Base-by-base conservation (phyloP, 2,888 invertebrate species). In the Oxyscelio sp. region DNA sequence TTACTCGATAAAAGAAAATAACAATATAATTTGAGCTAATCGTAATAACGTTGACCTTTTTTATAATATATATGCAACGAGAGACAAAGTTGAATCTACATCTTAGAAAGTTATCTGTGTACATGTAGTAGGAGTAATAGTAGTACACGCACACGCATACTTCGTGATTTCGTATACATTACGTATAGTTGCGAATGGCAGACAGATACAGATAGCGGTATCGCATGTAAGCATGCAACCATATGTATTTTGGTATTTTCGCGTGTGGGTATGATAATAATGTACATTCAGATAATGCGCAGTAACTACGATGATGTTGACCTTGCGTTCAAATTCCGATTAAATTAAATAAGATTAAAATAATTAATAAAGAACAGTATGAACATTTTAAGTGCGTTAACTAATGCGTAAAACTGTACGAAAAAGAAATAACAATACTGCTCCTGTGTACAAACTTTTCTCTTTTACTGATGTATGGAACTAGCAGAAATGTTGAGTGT, bases 241-340 rank as follows among this genome's bases (percentile, higher is more conserved):
- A 24, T 61, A 52, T 19, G 45, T 31, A 45, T 65, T 74, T 65
- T 45, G 56, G 56, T 48, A 75, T 65, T 58, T 66, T 75, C 48
- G 66, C 75, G 45, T 34, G 48, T 56, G 50, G 38, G 58, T 27
- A 77, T 48, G 59, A 75, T 75, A 73, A 74, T 74, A 75, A 61
- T 40, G 59, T 40, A 19, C 38, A 11, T 17, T 50, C 58, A 77
- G 87, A 90, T 91, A 91, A 90, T 89, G 88, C 89, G 90, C 88
- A 89, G 89, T 88, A 88, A 81, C 87, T 79, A 83, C 85, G 86
- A 89, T 91, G 90, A 89, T 91, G 90, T 91, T 91, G 90, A 92
- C 92, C 92, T 92, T 92, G 92, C 88, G 83, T 89, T 85, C 87
- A 88, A 87, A 87, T 85, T 87, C 80, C 83, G 63, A 74, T 83